These are phyloP conservation scores for Ciconia boyciana DNA, from an alignment of 2,113 vertebrate species.

Conservation along the genomic window DNA sequence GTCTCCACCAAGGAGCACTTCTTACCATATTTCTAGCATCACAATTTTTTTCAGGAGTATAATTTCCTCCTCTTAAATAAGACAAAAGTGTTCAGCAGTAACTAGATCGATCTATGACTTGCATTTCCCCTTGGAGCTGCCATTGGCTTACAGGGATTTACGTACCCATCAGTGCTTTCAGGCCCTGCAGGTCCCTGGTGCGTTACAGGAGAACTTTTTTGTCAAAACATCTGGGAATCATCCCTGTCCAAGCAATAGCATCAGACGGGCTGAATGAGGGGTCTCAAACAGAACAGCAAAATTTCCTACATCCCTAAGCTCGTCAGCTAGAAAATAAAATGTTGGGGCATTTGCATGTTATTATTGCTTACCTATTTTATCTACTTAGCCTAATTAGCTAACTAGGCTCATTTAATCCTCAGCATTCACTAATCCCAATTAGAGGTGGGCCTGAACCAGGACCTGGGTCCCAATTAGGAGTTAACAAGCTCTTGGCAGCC, in stretches of 20 bases:
- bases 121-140: not conserved
- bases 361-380: slow-evolving; percentile 4
- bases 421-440: not conserved
- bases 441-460: not conserved
- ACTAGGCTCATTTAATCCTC: not conserved
- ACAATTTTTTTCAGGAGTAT: not conserved
- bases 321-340: not conserved
- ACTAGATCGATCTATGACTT: not conserved
- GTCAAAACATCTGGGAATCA: not conserved
- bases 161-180: not conserved
- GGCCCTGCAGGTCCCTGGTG: accelerated
- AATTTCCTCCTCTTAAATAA: not conserved
- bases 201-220: not conserved
- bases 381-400: not conserved
- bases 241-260: not conserved
- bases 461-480: not conserved
- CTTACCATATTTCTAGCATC: not conserved
- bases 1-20: not conserved
- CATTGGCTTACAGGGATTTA: not conserved
- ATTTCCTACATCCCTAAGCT: not conserved
- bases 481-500: not conserved
- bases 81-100: not conserved
- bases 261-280: accelerated
- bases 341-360: not conserved
- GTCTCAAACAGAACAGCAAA: not conserved